A percentile compares a stretch with the other conserved stretches of the same genome.
phyloP scores from a whole-genome alignment of 2,113 vertebrate species.

The Peromyscus maniculatus region DNA sequence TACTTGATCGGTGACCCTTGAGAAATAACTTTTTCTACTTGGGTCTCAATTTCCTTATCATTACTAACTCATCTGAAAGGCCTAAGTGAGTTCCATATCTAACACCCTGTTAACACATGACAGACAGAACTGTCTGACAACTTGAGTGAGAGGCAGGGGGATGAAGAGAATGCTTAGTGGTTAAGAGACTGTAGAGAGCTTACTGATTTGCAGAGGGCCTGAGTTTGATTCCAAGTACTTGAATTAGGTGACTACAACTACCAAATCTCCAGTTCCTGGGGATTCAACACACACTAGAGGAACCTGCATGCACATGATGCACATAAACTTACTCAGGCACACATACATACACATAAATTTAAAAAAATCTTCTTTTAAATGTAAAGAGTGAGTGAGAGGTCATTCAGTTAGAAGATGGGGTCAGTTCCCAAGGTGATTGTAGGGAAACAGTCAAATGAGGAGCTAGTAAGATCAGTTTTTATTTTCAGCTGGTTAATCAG shows the following conservation, averaged over 20 bases:
- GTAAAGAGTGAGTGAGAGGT: neutral
- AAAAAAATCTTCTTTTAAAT: neutral
- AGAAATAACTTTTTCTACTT: constrained; percentile 18
- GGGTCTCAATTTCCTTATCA: neutral
- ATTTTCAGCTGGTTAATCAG: neutral
- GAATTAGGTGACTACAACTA: neutral
- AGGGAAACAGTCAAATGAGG: neutral
- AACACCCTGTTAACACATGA: neutral
- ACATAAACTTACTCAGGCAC: neutral
- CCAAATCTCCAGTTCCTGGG: neutral
- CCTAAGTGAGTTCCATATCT: neutral
- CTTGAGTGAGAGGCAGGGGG: neutral
- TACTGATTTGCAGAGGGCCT: neutral
- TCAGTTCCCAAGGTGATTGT: neutral
- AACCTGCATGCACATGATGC: neutral
- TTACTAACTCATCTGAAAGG: neutral
- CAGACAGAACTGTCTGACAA: constrained; percentile 1
- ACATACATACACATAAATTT: neutral
- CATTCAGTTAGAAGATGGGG: neutral
- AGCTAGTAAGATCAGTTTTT: neutral
- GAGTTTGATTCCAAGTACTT: too few relatives aligned
- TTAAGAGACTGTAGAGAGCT: neutral
- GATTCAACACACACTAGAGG: neutral
- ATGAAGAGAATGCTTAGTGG: neutral
- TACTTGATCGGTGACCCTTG: neutral